Percentiles rank a stretch among this genome's conserved stretches.
Evolutionary conservation across 23 tunicate species (phyloP).

Genomic region (Styela clava): DNA sequence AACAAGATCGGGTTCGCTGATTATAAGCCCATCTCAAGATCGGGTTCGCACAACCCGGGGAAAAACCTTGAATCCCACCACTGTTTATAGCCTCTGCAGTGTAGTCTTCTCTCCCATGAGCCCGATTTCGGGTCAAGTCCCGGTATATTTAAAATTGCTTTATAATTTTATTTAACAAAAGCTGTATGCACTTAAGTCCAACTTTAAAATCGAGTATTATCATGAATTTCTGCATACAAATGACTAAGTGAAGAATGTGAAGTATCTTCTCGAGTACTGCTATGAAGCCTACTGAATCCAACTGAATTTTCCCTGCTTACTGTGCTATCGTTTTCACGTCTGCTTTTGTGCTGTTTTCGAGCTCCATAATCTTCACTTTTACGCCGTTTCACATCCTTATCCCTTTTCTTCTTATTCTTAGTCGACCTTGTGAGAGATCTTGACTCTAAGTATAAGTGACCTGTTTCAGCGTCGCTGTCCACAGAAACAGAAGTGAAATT

Average conservation of each 20-base stretch:
- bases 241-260: constrained; percentile 5
- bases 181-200: too few species aligned
- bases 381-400: background rate
- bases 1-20: too few species aligned
- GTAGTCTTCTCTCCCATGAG: too few species aligned
- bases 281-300: background rate
- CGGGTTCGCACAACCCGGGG: too few species aligned
- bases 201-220: constrained; percentile 7
- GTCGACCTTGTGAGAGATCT: background rate
- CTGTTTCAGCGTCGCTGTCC: background rate
- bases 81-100: too few species aligned
- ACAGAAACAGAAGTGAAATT: background rate
- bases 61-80: too few species aligned
- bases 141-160: too few species aligned
- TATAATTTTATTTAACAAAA: too few species aligned
- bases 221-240: constrained; percentile 31
- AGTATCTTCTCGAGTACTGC: background rate
- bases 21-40: too few species aligned
- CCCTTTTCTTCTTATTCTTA: background rate
- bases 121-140: too few species aligned
- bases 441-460: constrained; percentile 9
- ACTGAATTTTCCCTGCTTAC: background rate
- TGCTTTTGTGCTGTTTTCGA: background rate
- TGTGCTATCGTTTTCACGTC: background rate
- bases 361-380: constrained; percentile 5